Evolutionary conservation across 2,888 invertebrate genomes (phyloP), one percentile per base, ranked within the genome.

Genomic region (Pachycephus smyrnensis): DNA sequence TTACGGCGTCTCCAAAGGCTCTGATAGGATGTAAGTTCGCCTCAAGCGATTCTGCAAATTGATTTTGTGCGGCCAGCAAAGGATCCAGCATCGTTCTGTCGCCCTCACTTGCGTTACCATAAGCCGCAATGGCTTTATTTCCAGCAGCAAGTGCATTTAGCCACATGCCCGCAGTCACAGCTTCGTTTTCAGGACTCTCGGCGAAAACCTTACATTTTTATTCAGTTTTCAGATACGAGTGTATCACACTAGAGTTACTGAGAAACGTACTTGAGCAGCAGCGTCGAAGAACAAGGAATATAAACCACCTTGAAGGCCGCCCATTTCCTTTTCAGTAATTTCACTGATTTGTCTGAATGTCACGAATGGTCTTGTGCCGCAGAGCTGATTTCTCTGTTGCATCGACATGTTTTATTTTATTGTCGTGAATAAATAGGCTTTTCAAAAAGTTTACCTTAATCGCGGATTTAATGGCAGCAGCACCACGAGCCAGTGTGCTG

Each of bases 231-330:
- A 2, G 37, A 69, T 71, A 73, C 31, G 68, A 73, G 30, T 15
- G 15, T 69, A 35, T 12, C 2, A 68, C 68, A 9, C n/a, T 36
- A 36, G 12, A 23, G 12, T 73, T 15, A 36, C 23, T 68, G 73
- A 68, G 31, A 15, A 23, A 77, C 77, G 81, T 77, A 92, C 90
- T 80, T 93, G 93, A 0, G 94, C 93, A 1, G 94, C 94, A 0
- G 95, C 94, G 6, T 95, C 93, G 79, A 97, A 93, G 76, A 96
- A 94, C 82, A 97, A 92, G 75, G 95, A 94, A 92, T 96, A 97
- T 73, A 97, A 92, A 4, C 95, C 96, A 1, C 96, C 96, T 6
- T 95, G 94, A 0, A 95, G 94, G 1, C 96, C 96, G 1, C 95
- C 95, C 93, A 96, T 95, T 77, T 93, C 92, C 15, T 92, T 93